phyloP scores from a whole-genome alignment of 2,113 vertebrate species.

The Labrus mixtus region DNA sequence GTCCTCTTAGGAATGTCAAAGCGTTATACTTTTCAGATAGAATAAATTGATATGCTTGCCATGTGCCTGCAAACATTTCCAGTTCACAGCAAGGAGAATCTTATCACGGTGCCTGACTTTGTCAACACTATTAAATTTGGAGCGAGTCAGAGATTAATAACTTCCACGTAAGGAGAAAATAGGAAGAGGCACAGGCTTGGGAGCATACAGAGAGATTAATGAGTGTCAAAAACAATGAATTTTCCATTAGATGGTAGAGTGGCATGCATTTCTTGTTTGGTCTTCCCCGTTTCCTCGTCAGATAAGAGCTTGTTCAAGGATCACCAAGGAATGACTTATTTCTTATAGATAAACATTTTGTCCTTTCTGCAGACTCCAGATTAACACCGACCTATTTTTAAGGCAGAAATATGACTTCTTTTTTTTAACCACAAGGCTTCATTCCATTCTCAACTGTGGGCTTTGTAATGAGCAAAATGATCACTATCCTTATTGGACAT shows the following conservation, averaged over 20 bases:
- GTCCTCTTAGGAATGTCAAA: constrained; percentile 69
- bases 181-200: constrained; percentile 45
- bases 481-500: constrained; percentile 28
- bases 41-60: constrained; percentile 79
- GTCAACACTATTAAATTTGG: constrained; percentile 82
- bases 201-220: constrained; percentile 74
- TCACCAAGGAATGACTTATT: constrained; percentile 56
- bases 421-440: constrained; percentile 17
- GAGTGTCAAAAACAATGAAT: constrained; percentile 79
- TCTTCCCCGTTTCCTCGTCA: constrained; percentile 42
- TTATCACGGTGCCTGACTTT: constrained; percentile 82
- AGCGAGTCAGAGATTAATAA: constrained; percentile 81
- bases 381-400: constrained; percentile 56
- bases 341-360: constrained; percentile 58
- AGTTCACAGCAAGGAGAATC: constrained; percentile 80
- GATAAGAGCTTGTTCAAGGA: constrained; percentile 60
- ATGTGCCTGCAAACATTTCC: constrained; percentile 74
- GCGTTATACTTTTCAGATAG: constrained; percentile 46
- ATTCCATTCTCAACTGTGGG: constrained; percentile 18
- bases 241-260: constrained; percentile 67
- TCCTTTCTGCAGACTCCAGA: constrained; percentile 58
- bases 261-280: constrained; percentile 35
- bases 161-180: constrained; percentile 70
- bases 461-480: constrained; percentile 31
- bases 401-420: constrained; percentile 32